Percentiles rank a stretch among this genome's conserved stretches.
phyloP scores from a whole-genome alignment of 1,140 invertebrate species.

The Ladona fulva region DNA sequence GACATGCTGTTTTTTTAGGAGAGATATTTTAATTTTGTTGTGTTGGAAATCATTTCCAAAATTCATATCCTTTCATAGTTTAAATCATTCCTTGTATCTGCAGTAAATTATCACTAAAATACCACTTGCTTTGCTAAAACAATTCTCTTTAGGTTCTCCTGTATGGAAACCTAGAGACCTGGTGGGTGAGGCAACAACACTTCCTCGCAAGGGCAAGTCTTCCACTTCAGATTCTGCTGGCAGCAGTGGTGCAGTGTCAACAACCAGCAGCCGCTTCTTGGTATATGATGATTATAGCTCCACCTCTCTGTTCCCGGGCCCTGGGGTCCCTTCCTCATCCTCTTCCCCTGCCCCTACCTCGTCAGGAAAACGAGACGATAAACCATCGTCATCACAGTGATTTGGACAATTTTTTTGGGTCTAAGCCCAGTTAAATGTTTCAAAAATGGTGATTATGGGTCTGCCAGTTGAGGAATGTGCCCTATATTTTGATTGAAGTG shows the following conservation, averaged over 20 bases:
- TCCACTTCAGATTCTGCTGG: conserved; percentile 33
- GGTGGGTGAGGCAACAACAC: conserved; percentile 33
- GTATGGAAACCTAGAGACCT: conserved; percentile 83
- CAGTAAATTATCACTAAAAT: no score
- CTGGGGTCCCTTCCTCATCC: conserved; percentile 11
- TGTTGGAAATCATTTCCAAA: no score
- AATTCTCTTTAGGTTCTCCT: conserved; percentile 60
- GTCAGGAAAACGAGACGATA: conserved; percentile 8
- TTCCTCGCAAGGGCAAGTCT: conserved; percentile 37
- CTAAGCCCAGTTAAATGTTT: not conserved
- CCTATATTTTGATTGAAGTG: not conserved
- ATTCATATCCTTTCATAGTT: no score
- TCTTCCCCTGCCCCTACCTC: not conserved
- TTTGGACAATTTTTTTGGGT: conserved; percentile 1
- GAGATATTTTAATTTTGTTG: no score
- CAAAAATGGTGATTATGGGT: not conserved
- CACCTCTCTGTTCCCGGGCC: conserved; percentile 11
- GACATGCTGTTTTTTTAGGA: no score
- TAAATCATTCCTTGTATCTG: no score
- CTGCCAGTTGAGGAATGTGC: not conserved
- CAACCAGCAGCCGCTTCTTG: conserved; percentile 33
- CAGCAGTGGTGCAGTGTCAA: conserved; percentile 25
- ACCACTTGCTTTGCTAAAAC: conserved; percentile 14
- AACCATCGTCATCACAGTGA: not conserved
- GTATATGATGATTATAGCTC: conserved; percentile 24